A percentile compares a stretch with the other conserved stretches of the same genome.
Evolutionary conservation across 23 tunicate genomes (phyloP).

Genomic region (Clavelina lepadiformis): DNA sequence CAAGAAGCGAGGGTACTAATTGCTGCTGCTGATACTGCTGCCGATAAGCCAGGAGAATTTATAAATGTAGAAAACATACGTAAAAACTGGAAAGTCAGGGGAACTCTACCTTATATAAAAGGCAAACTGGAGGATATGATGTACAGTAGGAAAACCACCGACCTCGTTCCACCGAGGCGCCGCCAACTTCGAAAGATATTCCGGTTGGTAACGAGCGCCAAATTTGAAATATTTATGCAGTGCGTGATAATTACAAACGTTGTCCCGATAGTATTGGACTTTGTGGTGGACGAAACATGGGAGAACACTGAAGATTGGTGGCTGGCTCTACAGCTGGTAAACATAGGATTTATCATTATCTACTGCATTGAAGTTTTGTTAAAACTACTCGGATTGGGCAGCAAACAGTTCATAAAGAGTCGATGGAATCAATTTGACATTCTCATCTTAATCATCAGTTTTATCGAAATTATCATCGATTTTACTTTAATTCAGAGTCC

Average conservation of each 20-base stretch:
- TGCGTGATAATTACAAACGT: slow-evolving; percentile 61
- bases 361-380: slow-evolving; percentile 11
- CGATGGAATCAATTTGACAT: slow-evolving; percentile 82
- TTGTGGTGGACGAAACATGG: slow-evolving; percentile 69
- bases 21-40: slow-evolving; percentile 70
- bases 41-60: slow-evolving; percentile 63
- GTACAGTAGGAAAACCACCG: slow-evolving; percentile 46
- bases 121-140: slow-evolving; percentile 61
- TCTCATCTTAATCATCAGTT: slow-evolving; percentile 48
- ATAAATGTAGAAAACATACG: slow-evolving; percentile 45
- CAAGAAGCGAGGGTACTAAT: slow-evolving; percentile 81
- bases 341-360: slow-evolving; percentile 1
- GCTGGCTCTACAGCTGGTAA: slow-evolving; percentile 15
- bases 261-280: slow-evolving; percentile 62
- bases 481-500: slow-evolving; percentile 26
- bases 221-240: slow-evolving; percentile 75
- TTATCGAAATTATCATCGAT: slow-evolving; percentile 66
- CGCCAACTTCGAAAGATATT: slow-evolving; percentile 56
- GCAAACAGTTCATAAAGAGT: slow-evolving; percentile 36
- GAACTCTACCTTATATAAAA: slow-evolving; percentile 45
- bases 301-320: slow-evolving; percentile 42
- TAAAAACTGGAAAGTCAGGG: slow-evolving; percentile 51
- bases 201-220: slow-evolving; percentile 33
- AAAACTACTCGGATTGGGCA: slow-evolving; percentile 61
- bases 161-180: slow-evolving; percentile 61